Evolutionary conservation across 2,888 invertebrate genomes (phyloP), one percentile per base, ranked within the genome.

Genomic region (Cancer borealis): DNA sequence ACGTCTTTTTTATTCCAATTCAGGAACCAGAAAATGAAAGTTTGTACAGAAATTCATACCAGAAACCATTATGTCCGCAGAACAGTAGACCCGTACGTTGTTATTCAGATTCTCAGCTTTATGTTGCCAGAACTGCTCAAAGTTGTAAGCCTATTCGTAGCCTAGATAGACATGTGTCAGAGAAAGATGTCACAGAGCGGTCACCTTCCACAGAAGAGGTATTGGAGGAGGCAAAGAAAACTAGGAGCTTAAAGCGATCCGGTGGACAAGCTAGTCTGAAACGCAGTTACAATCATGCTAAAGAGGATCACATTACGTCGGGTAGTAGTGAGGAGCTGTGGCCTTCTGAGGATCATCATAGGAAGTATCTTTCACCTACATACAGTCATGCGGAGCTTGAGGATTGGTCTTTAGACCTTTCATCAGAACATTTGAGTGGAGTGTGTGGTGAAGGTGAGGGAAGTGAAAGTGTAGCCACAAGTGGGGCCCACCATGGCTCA

Each of bases 361-460:
- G 93, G 88, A 95, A 93, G 60, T 93, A 93, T 84, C 90, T 95
- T 21, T 95, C 95, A 39, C 96, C 98, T 96, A 98, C 98, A 96
- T 98, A 98, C 96, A 98, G 98, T 96, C 97, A 97, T 96, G 97
- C 98, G 3, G 98, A 98, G 96, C 96, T 98, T 95, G 98, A 98
- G 96, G 98, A 98, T 96, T 98, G 98, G 98, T 98, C 98, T 96
- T 97, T 98, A 96, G 98, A 98, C 89, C 96, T 98, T 95, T 98
- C 98, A 0, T 97, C 97, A 96, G 98, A 98, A 96, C 98, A 98
- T 96, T 97, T 98, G 95, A 94, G 95, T 87, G 95, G 95, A 91
- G 93, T 89, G 54, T 47, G 96, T 96, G 84, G 96, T 96, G 91
- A 97, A 97, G 3, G 97, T 97, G 0, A 97, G 97, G 12, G 97